These are phyloP conservation scores for Bombus ignitus DNA, from an alignment of 1,140 invertebrate species.

Conservation along the genomic window DNA sequence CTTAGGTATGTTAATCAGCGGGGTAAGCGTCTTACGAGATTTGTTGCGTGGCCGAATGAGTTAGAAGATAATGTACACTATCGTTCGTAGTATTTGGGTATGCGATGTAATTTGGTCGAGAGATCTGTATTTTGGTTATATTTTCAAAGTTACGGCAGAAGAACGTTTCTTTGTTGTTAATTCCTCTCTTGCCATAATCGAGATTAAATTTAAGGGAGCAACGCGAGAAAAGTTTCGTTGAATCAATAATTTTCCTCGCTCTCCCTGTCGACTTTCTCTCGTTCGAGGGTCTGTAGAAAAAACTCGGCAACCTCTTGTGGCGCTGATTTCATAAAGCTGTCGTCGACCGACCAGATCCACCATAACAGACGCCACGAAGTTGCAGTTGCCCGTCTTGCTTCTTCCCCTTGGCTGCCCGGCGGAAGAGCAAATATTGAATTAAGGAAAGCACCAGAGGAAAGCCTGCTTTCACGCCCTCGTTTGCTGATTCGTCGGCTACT, in stretches of 20 bases:
- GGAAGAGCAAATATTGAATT: conserved; percentile 63
- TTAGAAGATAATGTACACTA: too few relatives aligned
- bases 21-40: not conserved
- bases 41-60: not conserved
- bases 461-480: conserved; percentile 29
- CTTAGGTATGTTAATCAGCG: not conserved
- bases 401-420: not conserved
- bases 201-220: too few relatives aligned
- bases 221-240: conserved; percentile 9
- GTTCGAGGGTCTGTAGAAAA: conserved; percentile 24
- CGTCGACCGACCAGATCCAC: conserved; percentile 45
- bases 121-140: not conserved
- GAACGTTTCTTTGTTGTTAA: not conserved
- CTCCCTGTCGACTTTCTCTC: conserved; percentile 48
- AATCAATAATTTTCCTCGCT: conserved; percentile 23
- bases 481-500: conserved; percentile 49
- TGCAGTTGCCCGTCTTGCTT: not conserved
- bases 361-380: conserved; percentile 48
- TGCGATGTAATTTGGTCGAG: too few relatives aligned
- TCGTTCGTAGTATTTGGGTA: too few relatives aligned
- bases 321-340: conserved; percentile 69
- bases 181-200: too few relatives aligned
- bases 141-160: too few relatives aligned
- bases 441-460: conserved; percentile 42
- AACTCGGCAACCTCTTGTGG: conserved; percentile 24